Conservation (phyloP, 2,888 invertebrate genomes). For the Pomacea canaliculata region DNA sequence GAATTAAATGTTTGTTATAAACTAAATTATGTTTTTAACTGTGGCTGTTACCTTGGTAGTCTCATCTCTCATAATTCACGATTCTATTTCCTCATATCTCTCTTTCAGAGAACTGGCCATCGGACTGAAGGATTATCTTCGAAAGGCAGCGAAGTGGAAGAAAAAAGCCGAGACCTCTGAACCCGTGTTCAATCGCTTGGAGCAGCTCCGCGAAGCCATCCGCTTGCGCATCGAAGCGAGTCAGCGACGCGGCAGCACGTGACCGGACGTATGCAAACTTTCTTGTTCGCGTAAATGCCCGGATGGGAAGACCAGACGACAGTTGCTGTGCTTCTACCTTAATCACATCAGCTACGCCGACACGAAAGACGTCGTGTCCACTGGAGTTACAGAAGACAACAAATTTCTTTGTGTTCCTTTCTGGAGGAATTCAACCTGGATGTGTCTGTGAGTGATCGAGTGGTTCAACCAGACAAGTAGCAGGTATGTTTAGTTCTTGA, state of each 20-base stretch:
- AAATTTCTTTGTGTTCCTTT: too few relatives aligned
- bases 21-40: too few relatives aligned
- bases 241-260: constrained; percentile 18
- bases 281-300: neutral
- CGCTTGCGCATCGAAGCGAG: constrained; percentile 39
- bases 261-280: neutral
- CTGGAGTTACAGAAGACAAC: too few relatives aligned
- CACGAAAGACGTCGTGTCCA: too few relatives aligned
- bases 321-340: neutral
- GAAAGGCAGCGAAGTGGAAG: constrained; percentile 44
- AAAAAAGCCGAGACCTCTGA: constrained; percentile 38
- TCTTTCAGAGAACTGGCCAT: constrained; percentile 46
- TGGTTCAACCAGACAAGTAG: too few relatives aligned
- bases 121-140: constrained; percentile 48
- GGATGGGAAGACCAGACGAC: neutral
- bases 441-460: too few relatives aligned
- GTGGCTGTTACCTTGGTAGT: too few relatives aligned
- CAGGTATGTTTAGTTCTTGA: too few relatives aligned
- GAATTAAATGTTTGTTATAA: too few relatives aligned
- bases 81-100: neutral
- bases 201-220: constrained; percentile 51
- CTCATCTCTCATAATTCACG: too few relatives aligned
- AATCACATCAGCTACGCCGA: too few relatives aligned
- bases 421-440: too few relatives aligned
- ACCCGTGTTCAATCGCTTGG: constrained; percentile 42